Base-by-base conservation (phyloP, 1,140 invertebrate species). In the Tribolium castaneum region DNA sequence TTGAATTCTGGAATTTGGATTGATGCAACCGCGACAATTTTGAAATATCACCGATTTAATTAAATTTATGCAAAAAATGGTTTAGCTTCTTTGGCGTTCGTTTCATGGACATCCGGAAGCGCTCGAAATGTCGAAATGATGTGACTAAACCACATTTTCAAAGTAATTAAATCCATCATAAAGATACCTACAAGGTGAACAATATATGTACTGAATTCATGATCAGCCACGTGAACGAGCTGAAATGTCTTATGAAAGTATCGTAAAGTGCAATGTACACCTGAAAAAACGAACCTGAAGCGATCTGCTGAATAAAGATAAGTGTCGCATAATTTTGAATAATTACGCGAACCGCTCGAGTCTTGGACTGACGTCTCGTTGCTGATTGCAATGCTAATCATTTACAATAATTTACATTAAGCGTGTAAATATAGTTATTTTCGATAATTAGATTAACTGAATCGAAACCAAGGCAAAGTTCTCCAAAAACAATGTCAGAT, bases 121-220 rank as follows among this genome's bases (percentile, higher is more conserved):
- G 6, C 14, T 30, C 59, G 12, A 66, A 66, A 66, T 22, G 56
- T 62, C 12, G 25, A 35, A 66, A 66, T 66, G 30, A 66, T 66
- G 59, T 35, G 10, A 66, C 14, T 22, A 14, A 66, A 14, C 25
- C 30, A 35, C 59, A 66, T 66, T 62, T 62, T 30, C 9, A 62
- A 30, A 6, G 52, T 30, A 62, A 62, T 30, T 66, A 66, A 66
- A 66, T 35, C 30, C 59, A 66, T 66, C 30, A 66, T 66, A 66
- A 66, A 66, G 59, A 34, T 66, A 66, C 19, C n/a, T 66, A 66
- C 59, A 66, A 66, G 59, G 59, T 66, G 59, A 66, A 66, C 59
- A 66, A 34, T 35, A 12, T 13, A 35, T 35, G 30, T 12, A 66
- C 9, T 35, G 59, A 66, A 66, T 66, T 66, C 59, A 35, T 66